Evolutionary conservation across 2,888 invertebrate species (phyloP).

Genomic region (Hydrotaea diabolus): DNA sequence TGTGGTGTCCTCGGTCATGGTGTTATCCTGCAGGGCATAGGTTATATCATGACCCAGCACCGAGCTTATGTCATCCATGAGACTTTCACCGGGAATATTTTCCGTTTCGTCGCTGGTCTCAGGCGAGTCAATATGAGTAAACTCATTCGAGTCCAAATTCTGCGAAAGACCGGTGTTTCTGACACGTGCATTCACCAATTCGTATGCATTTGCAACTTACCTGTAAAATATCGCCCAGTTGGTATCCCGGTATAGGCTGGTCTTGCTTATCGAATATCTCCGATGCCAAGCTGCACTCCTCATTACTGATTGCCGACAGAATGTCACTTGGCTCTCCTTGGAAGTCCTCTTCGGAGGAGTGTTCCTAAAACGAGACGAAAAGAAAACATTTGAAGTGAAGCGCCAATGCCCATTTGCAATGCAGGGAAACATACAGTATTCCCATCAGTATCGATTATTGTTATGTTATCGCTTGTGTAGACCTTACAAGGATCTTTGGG

Average conservation of each 20-base stretch:
- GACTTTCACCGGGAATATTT: constrained; percentile 88
- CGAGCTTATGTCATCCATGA: constrained; percentile 90
- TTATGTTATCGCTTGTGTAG: constrained; percentile 83
- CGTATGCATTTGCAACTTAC: constrained; percentile 68
- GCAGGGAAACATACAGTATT: constrained; percentile 79
- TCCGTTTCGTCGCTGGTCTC: constrained; percentile 90
- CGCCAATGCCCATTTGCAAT: background rate
- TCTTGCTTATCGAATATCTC: constrained; percentile 84
- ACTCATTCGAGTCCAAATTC: constrained; percentile 81
- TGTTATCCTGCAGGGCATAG: constrained; percentile 85
- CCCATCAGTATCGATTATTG: constrained; percentile 85
- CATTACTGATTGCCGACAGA: constrained; percentile 85
- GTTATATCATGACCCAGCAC: constrained; percentile 87
- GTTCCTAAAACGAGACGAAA: constrained; percentile 72
- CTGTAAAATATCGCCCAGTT: constrained; percentile 79
- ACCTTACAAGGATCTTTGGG: constrained; percentile 74
- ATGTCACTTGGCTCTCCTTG: constrained; percentile 82
- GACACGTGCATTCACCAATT: background rate
- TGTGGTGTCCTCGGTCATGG: constrained; percentile 87
- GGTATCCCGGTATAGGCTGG: constrained; percentile 66
- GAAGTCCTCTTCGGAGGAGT: constrained; percentile 79
- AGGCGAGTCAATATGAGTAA: constrained; percentile 91
- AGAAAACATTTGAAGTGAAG: background rate
- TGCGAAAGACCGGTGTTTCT: constrained; percentile 25
- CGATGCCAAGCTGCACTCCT: constrained; percentile 87